phyloP scores from a whole-genome alignment of 1,140 invertebrate genomes.

The Zaprionus ornatus region DNA sequence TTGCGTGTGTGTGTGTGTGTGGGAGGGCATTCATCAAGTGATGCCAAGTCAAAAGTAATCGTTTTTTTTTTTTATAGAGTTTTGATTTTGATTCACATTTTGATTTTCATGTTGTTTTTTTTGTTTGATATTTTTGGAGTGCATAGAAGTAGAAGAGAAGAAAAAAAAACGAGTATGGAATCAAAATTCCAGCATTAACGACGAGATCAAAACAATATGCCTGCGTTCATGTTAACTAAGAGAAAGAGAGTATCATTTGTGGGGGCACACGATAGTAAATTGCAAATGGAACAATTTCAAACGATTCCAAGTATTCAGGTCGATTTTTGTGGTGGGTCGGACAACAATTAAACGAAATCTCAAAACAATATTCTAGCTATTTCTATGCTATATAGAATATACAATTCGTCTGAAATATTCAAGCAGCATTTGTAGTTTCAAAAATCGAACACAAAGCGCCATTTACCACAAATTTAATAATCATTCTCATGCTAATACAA shows the following conservation, averaged over 20 bases:
- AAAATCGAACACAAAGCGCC: too few species aligned
- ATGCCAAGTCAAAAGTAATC: conserved; percentile 18
- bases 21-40: conserved; percentile 2
- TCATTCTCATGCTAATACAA: too few species aligned
- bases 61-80: conserved; percentile 5
- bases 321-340: neutral
- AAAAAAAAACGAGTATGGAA: conserved; percentile 79
- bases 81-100: conserved; percentile 13
- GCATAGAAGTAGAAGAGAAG: conserved; percentile 80
- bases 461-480: too few species aligned
- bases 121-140: conserved; percentile 35
- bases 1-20: conserved; percentile 8
- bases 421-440: too few species aligned
- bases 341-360: neutral
- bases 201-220: conserved; percentile 55
- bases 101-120: conserved; percentile 29
- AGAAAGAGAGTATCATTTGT: conserved; percentile 2
- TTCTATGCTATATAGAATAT: too few species aligned
- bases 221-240: conserved; percentile 39
- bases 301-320: neutral
- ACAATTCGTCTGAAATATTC: too few species aligned
- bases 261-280: neutral
- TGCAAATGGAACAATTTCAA: too few species aligned
- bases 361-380: neutral
- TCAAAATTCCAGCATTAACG: conserved; percentile 82